Evolutionary conservation across 2,113 vertebrate species (phyloP).

Genomic region (Varanus salvator): DNA sequence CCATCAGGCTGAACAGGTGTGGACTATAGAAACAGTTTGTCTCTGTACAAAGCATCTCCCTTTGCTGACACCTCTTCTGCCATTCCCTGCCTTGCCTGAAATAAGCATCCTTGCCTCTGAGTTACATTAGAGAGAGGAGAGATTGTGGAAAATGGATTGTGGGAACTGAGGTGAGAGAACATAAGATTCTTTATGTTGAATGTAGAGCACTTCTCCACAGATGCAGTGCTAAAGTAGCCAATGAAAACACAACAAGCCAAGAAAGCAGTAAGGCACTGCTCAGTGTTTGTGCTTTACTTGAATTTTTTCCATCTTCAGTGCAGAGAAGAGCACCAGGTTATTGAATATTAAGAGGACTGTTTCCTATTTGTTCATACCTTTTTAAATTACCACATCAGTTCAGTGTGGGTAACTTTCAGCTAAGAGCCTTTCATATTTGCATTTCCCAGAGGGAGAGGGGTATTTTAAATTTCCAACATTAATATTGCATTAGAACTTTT

Average conservation of each 20-base stretch:
- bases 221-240: background rate
- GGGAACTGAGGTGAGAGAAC: background rate
- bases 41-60: background rate
- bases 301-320: constrained; percentile 1
- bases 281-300: background rate
- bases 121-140: background rate
- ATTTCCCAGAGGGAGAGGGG: constrained; percentile 13
- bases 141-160: background rate
- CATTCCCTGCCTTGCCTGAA: background rate
- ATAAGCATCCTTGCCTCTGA: background rate
- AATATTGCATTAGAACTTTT: constrained; percentile 35
- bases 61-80: no score
- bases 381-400: background rate
- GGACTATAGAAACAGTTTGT: background rate
- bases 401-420: background rate
- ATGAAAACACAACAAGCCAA: background rate
- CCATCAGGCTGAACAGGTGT: background rate
- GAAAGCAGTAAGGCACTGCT: background rate
- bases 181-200: background rate
- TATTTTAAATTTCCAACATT: constrained; percentile 34
- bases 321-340: background rate
- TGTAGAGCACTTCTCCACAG: background rate
- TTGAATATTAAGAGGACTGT: constrained; percentile 15
- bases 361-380: constrained; percentile 12
- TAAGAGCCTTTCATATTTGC: constrained; percentile 4